These are phyloP conservation scores for Thunnus thynnus DNA, from an alignment of 2,113 vertebrate species.

Conservation along the genomic window DNA sequence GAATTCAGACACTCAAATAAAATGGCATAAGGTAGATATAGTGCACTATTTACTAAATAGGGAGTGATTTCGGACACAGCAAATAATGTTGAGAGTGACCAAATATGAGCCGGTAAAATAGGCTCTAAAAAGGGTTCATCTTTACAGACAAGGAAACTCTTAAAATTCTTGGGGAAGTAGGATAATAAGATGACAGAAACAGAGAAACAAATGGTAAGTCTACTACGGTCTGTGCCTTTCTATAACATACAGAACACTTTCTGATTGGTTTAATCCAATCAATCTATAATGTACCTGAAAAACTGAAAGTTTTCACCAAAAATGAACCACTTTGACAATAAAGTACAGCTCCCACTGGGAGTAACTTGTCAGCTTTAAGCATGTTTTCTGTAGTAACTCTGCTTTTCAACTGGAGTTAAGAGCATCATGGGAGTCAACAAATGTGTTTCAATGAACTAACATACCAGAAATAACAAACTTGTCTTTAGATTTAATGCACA, in stretches of 20 bases:
- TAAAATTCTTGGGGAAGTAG: constrained; percentile 18
- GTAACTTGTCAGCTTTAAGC: constrained; percentile 38
- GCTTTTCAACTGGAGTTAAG: constrained; percentile 44
- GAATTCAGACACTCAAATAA: no score
- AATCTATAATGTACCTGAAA: constrained; percentile 44
- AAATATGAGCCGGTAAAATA: constrained; percentile 20
- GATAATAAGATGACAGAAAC: background rate
- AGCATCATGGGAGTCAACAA: constrained; percentile 43
- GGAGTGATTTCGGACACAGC: no score
- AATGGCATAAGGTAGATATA: no score
- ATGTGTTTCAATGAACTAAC: constrained; percentile 45
- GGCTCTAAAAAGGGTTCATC: constrained; percentile 5
- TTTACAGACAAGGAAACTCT: constrained; percentile 30
- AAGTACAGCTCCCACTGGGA: constrained; percentile 64
- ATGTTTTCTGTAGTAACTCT: constrained; percentile 44
- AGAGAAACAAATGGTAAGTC: constrained; percentile 6
- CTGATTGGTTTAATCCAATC: constrained; percentile 45
- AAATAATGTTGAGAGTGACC: constrained; percentile 5
- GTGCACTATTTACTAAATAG: no score
- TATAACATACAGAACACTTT: constrained; percentile 45
- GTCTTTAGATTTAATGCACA: constrained; percentile 40
- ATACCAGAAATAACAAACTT: constrained; percentile 44
- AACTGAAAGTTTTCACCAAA: constrained; percentile 9
- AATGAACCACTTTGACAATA: constrained; percentile 37
- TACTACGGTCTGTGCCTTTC: constrained; percentile 20